Conservation (phyloP, 2,113 vertebrate genomes). For the Syrrhaptes paradoxus region DNA sequence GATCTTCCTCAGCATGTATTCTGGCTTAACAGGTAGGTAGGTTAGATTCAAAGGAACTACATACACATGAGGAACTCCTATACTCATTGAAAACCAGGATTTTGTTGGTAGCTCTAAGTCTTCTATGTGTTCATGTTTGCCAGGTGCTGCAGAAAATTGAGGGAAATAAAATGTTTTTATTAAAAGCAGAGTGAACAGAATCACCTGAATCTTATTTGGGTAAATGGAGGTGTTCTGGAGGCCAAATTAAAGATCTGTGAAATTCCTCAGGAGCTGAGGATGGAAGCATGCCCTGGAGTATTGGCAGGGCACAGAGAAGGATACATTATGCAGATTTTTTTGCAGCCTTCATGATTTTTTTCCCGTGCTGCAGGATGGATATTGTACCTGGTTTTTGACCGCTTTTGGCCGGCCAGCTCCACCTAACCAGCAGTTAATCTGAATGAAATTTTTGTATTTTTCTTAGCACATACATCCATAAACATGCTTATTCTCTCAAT, state of each 20-base stretch:
- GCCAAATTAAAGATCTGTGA: not conserved
- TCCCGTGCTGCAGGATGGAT: not conserved
- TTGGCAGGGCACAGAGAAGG: not conserved
- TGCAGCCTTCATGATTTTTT: not conserved
- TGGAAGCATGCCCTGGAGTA: not conserved
- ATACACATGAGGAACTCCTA: not conserved
- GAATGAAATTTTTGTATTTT: not conserved
- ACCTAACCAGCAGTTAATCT: not conserved
- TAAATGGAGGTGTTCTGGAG: not conserved
- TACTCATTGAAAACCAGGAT: not conserved
- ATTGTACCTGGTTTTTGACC: not conserved
- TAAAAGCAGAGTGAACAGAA: not conserved
- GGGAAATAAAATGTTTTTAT: not conserved
- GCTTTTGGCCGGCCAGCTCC: not conserved
- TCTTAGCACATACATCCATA: not conserved
- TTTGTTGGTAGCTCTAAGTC: not conserved
- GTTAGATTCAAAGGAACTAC: not conserved
- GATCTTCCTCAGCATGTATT: constrained; percentile 7
- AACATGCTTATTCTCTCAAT: not conserved
- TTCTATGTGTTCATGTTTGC: not conserved
- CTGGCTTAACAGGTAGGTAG: not conserved
- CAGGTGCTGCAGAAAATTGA: not conserved
- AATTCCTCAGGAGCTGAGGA: not conserved
- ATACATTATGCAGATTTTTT: not conserved
- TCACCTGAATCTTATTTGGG: not conserved